Percentiles rank a stretch among this genome's conserved stretches.
phyloP scores from a whole-genome alignment of 2,113 vertebrate genomes.

The Theristicus caerulescens region DNA sequence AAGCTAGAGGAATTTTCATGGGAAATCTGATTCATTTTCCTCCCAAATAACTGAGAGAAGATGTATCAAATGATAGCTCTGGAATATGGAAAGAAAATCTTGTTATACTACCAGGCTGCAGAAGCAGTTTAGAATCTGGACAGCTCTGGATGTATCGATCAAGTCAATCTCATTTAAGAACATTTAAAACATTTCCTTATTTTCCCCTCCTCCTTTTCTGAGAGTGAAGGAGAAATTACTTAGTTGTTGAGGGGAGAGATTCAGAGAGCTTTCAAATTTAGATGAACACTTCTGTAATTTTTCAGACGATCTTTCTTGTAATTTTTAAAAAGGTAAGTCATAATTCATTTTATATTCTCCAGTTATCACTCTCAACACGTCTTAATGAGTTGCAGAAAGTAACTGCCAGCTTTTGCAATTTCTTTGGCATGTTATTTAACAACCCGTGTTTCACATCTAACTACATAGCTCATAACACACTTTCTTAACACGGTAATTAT shows the following conservation, averaged over 20 bases:
- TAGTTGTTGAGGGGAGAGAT: neutral
- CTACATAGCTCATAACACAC: neutral
- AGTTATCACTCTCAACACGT: neutral
- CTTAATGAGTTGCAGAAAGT: neutral
- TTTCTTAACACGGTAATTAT: neutral
- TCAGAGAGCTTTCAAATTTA: neutral
- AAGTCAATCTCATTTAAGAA: neutral
- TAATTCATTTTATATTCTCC: neutral
- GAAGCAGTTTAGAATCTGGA: neutral
- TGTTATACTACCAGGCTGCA: neutral
- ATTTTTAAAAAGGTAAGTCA: neutral
- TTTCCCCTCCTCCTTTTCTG: neutral
- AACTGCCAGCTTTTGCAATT: neutral
- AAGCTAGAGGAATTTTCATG: neutral
- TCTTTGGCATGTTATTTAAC: neutral
- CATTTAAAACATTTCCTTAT: neutral
- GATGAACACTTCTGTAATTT: neutral
- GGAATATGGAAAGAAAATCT: neutral
- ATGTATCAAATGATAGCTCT: neutral
- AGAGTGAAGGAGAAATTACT: neutral
- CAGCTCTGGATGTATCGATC: neutral
- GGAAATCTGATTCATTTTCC: neutral
- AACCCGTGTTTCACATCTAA: neutral
- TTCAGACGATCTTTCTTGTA: neutral
- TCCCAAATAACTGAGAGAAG: neutral